These are phyloP conservation scores for Turnix velox DNA, from an alignment of 2,113 vertebrate species.

Conservation along the genomic window DNA sequence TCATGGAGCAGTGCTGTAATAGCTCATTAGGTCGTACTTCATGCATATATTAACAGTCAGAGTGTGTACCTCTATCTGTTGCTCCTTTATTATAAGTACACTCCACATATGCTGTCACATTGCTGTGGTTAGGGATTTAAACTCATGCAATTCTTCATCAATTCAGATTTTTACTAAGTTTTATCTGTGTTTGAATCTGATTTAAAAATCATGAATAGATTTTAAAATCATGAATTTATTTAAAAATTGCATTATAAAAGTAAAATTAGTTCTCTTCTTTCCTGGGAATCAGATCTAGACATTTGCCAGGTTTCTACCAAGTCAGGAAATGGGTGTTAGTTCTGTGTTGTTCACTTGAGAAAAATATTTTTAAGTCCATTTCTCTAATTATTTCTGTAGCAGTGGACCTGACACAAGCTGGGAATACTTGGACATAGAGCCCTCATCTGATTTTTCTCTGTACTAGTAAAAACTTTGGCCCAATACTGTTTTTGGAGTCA, in stretches of 20 bases:
- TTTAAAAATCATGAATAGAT: not conserved
- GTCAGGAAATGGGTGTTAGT: not conserved
- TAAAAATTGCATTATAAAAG: not conserved
- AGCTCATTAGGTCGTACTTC: not conserved
- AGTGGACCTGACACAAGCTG: not conserved
- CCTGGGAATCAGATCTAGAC: not conserved
- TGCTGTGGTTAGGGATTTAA: not conserved
- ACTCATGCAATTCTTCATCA: not conserved
- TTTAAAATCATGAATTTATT: not conserved
- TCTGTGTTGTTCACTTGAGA: not conserved
- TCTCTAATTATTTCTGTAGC: not conserved
- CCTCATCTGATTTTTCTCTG: not conserved
- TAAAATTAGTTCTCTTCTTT: not conserved
- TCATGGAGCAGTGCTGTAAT: not conserved
- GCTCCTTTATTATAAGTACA: not conserved
- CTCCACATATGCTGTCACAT: not conserved
- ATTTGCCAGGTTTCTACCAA: not conserved
- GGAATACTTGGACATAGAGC: not conserved
- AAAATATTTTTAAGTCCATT: conserved; percentile 18
- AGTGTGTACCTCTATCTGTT: not conserved
- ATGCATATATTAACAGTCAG: not conserved
- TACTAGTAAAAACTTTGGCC: not conserved
- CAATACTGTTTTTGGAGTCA: not conserved
- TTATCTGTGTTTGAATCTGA: not conserved
- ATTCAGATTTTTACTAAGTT: not conserved